Percentiles rank a stretch among this genome's conserved stretches.
These are phyloP conservation scores for Karalla daura DNA, from an alignment of 2,797 vertebrate species.

Conservation along the genomic window DNA sequence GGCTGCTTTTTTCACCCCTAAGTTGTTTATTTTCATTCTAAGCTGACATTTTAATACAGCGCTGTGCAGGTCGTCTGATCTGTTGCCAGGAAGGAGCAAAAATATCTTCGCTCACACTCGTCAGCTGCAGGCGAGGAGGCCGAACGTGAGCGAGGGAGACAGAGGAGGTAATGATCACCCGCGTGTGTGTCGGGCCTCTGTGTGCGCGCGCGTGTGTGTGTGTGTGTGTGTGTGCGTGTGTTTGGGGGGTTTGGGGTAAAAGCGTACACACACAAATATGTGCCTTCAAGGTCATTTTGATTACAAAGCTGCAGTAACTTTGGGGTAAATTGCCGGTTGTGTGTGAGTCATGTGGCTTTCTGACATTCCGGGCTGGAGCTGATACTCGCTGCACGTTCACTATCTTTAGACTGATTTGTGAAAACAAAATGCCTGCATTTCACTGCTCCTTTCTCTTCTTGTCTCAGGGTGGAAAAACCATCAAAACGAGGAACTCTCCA, in stretches of 20 bases:
- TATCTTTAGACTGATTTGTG: constrained; percentile 27
- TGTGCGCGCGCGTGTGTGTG: too few relatives aligned
- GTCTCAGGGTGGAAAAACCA: background rate
- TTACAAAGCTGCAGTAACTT: constrained; percentile 48
- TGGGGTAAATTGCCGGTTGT: constrained; percentile 41
- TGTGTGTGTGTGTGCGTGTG: constrained; percentile 44
- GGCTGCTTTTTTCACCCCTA: constrained; percentile 72
- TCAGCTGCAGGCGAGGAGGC: constrained; percentile 70
- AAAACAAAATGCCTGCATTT: constrained; percentile 14
- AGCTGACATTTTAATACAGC: constrained; percentile 80
- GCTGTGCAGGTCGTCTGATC: constrained; percentile 75
- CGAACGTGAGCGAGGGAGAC: constrained; percentile 60
- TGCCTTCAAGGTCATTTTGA: constrained; percentile 49
- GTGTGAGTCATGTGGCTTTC: constrained; percentile 40
- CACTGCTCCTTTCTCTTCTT: constrained; percentile 3
- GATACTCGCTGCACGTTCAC: constrained; percentile 21
- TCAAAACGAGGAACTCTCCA: too few relatives aligned
- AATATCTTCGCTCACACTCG: constrained; percentile 54
- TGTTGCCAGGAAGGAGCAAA: constrained; percentile 62
- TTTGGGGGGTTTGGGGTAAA: constrained; percentile 18
- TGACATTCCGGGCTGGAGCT: constrained; percentile 20
- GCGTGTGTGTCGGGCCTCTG: constrained; percentile 59
- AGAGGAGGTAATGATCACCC: constrained; percentile 60
- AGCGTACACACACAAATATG: constrained; percentile 38
- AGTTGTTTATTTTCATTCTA: constrained; percentile 86